A percentile compares a stretch with the other conserved stretches of the same genome.
phyloP scores from a whole-genome alignment of 1,140 invertebrate genomes.

The Dreissena polymorpha region DNA sequence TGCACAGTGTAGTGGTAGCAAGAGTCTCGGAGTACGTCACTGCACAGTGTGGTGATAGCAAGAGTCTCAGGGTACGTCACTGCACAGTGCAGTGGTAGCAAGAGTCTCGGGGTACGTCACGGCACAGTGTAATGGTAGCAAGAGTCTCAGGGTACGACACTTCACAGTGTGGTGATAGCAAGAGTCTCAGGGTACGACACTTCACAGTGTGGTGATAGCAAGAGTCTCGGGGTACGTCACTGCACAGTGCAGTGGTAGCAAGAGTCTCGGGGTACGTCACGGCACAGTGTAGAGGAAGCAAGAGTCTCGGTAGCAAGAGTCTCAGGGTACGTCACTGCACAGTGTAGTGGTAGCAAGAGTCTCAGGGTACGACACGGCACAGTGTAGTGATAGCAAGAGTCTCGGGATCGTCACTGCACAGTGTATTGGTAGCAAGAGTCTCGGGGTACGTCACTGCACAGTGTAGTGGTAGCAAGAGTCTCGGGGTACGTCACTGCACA shows the following conservation, averaged over 20 bases:
- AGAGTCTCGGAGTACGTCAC: constrained; percentile 85
- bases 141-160: constrained; percentile 77
- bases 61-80: constrained; percentile 77
- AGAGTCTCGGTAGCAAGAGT: too few relatives aligned
- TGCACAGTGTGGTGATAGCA: too few relatives aligned
- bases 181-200: constrained; percentile 77
- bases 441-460: constrained; percentile 75
- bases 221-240: constrained; percentile 77
- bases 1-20: too few relatives aligned
- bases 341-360: constrained; percentile 58
- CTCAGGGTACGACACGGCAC: constrained; percentile 75
- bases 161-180: constrained; percentile 20
- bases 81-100: too few relatives aligned
- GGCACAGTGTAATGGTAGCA: too few relatives aligned
- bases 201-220: constrained; percentile 20
- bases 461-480: constrained; percentile 58
- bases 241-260: constrained; percentile 19
- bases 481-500: constrained; percentile 75
- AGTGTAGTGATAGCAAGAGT: constrained; percentile 58
- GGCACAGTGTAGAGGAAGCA: too few relatives aligned
- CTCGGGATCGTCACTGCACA: constrained; percentile 74
- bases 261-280: constrained; percentile 77
- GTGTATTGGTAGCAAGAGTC: constrained; percentile 57
- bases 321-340: constrained; percentile 75
- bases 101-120: constrained; percentile 85